These are phyloP conservation scores for Timema podura DNA, from an alignment of 2,888 invertebrate genomes.

Conservation along the genomic window DNA sequence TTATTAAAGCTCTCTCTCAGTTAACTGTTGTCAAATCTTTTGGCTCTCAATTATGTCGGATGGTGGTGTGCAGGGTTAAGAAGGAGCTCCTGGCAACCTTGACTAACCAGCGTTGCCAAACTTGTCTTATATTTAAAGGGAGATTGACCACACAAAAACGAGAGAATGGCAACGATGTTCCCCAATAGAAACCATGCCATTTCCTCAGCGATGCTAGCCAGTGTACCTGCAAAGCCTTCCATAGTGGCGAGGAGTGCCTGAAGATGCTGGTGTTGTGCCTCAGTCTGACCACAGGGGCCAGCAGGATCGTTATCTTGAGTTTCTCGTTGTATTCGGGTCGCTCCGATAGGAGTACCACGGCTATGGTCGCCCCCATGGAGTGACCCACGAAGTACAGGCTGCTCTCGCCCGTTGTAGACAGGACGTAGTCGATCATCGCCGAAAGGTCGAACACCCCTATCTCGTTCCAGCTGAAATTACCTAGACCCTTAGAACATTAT, in stretches of 20 bases:
- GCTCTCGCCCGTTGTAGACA: slow-evolving; percentile 43
- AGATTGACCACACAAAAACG: too few species aligned
- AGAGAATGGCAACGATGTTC: too few species aligned
- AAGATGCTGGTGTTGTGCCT: slow-evolving; percentile 28
- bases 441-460: slow-evolving; percentile 53
- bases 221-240: slow-evolving; percentile 29
- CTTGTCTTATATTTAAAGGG: too few species aligned
- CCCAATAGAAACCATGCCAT: too few species aligned
- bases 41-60: too few species aligned
- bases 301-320: slow-evolving; percentile 34
- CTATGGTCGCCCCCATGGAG: slow-evolving; percentile 47
- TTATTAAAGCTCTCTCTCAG: too few species aligned
- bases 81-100: too few species aligned
- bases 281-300: slow-evolving; percentile 36
- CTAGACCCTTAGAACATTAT: too few species aligned
- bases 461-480: slow-evolving; percentile 48
- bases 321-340: slow-evolving; percentile 35
- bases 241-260: slow-evolving; percentile 25
- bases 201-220: background rate
- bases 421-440: slow-evolving; percentile 49
- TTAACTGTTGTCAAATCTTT: too few species aligned
- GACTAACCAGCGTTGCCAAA: too few species aligned
- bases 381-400: slow-evolving; percentile 51
- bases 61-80: too few species aligned
- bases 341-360: slow-evolving; percentile 34